Conservation (phyloP, 2,888 invertebrate species). For the Sisyra terminalis region DNA sequence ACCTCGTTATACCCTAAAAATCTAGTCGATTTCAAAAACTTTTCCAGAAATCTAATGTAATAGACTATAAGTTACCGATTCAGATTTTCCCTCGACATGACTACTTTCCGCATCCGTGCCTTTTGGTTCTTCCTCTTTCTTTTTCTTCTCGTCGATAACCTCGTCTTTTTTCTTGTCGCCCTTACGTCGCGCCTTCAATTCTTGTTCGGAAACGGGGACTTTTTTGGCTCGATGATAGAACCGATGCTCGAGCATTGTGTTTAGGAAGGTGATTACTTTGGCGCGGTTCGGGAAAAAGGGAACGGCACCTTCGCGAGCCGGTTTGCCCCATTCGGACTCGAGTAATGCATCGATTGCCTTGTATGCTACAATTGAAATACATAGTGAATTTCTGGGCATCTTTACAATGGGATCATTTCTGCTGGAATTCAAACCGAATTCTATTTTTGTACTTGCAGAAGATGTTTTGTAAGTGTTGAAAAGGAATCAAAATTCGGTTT, state of each 20-base stretch:
- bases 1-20: too few species aligned
- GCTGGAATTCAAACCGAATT: too few species aligned
- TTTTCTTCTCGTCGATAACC: conserved; percentile 13
- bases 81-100: conserved; percentile 32
- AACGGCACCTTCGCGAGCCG: conserved; percentile 32
- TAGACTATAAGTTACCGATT: conserved; percentile 14
- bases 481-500: too few species aligned
- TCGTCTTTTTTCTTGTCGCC: conserved; percentile 32
- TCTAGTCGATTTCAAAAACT: too few species aligned
- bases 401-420: too few species aligned
- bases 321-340: conserved; percentile 74
- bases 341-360: conserved; percentile 86
- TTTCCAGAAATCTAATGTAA: too few species aligned
- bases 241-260: conserved; percentile 78
- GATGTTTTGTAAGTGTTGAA: too few species aligned
- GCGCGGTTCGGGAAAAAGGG: conserved; percentile 67
- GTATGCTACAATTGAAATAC: conserved; percentile 31
- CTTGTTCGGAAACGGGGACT: conserved; percentile 57
- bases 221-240: conserved; percentile 91
- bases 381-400: too few species aligned
- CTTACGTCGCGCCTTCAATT: conserved; percentile 37
- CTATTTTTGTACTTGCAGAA: too few species aligned
- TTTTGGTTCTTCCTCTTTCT: conserved; percentile 22
- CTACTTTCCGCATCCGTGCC: conserved; percentile 32
- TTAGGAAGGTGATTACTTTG: conserved; percentile 63